phyloP scores from a whole-genome alignment of 2,797 vertebrate species.

The Adrianichthys oophorus region DNA sequence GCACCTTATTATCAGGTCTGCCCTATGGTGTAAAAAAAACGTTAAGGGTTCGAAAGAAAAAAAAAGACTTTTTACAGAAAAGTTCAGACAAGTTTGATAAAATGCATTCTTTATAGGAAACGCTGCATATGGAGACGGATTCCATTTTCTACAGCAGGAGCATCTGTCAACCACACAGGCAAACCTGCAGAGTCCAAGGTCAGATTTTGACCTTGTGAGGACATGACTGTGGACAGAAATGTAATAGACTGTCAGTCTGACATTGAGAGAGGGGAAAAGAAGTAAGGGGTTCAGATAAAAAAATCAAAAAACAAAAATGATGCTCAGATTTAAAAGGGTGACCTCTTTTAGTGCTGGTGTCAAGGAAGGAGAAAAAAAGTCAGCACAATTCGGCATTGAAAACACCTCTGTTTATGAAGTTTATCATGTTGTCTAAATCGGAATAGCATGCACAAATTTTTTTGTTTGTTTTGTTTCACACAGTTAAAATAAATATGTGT shows the following conservation, averaged over 20 bases:
- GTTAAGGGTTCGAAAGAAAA: too few relatives aligned
- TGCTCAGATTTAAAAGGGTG: not conserved
- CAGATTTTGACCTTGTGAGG: too few relatives aligned
- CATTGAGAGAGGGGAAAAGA: too few relatives aligned
- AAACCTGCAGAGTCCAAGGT: too few relatives aligned
- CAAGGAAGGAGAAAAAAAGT: slow-evolving; percentile 4
- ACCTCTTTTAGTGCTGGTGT: slow-evolving; percentile 19
- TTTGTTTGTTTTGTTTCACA: slow-evolving; percentile 24
- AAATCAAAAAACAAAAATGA: not conserved
- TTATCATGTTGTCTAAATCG: slow-evolving; percentile 4
- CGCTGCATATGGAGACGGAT: not conserved
- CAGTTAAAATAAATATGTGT: slow-evolving; percentile 41
- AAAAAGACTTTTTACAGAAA: too few relatives aligned
- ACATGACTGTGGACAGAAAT: too few relatives aligned
- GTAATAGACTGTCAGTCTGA: too few relatives aligned
- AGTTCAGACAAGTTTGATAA: not conserved
- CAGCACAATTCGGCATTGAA: slow-evolving; percentile 19
- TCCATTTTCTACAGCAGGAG: too few relatives aligned
- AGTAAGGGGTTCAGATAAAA: too few relatives aligned
- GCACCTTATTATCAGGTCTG: too few relatives aligned
- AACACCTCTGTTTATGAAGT: slow-evolving; percentile 12
- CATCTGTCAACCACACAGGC: too few relatives aligned
- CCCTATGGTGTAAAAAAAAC: too few relatives aligned
- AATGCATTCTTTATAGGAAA: not conserved
- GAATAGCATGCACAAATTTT: slow-evolving; percentile 14